Evolutionary conservation across 2,888 invertebrate species (phyloP).

Genomic region (Sinelater perroti): DNA sequence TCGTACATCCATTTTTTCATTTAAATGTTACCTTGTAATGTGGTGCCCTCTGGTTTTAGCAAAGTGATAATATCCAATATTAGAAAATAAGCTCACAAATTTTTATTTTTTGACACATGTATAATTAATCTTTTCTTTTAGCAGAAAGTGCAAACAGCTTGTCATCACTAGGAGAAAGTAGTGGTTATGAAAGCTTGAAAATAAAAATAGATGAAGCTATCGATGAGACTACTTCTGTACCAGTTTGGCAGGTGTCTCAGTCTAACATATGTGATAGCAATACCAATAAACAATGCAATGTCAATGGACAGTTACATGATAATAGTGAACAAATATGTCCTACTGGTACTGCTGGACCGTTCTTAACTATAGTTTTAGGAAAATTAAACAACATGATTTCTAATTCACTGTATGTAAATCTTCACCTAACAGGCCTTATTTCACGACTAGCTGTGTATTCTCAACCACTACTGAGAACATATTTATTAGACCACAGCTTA

Average conservation of each 20-base stretch:
- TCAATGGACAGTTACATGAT: slow-evolving; percentile 55
- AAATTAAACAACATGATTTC: slow-evolving; percentile 85
- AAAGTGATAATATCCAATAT: too few species aligned
- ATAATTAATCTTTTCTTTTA: slow-evolving; percentile 30
- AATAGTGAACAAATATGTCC: slow-evolving; percentile 61
- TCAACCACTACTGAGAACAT: slow-evolving; percentile 85
- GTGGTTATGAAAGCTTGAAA: slow-evolving; percentile 79
- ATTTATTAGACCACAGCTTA: slow-evolving; percentile 85
- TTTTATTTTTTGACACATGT: background rate
- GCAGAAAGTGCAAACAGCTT: slow-evolving; percentile 66
- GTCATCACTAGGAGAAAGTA: slow-evolving; percentile 78
- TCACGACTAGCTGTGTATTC: slow-evolving; percentile 88
- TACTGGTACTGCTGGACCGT: slow-evolving; percentile 70
- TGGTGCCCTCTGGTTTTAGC: too few species aligned
- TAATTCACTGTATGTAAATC: slow-evolving; percentile 85
- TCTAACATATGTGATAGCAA: slow-evolving; percentile 52
- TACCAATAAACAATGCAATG: slow-evolving; percentile 37
- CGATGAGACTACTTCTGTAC: slow-evolving; percentile 42
- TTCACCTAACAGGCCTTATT: slow-evolving; percentile 87
- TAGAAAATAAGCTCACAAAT: background rate
- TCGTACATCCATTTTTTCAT: too few species aligned
- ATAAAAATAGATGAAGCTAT: slow-evolving; percentile 65
- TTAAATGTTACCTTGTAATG: too few species aligned
- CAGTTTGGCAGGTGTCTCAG: slow-evolving; percentile 54
- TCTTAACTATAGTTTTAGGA: slow-evolving; percentile 81